A percentile compares a stretch with the other conserved stretches of the same genome.
Evolutionary conservation across 2,113 vertebrate species (phyloP).

Genomic region (Platichthys stellatus): DNA sequence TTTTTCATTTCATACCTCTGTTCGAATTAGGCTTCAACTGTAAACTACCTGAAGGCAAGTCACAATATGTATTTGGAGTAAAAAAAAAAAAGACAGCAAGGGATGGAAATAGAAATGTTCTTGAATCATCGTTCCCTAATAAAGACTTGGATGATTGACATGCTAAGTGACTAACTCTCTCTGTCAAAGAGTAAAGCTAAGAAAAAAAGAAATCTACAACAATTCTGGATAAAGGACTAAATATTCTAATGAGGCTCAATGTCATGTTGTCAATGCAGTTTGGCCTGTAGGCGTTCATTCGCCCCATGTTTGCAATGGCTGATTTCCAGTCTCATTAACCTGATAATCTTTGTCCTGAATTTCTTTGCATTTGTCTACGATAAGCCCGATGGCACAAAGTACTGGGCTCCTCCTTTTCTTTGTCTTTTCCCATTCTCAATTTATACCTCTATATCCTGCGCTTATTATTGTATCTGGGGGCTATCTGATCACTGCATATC

Average conservation of each 20-base stretch:
- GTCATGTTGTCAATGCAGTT: conserved; percentile 10
- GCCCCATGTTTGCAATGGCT: background rate
- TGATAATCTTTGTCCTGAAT: conserved; percentile 22
- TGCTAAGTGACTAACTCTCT: background rate
- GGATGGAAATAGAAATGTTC: conserved; percentile 16
- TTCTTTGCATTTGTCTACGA: conserved; percentile 6
- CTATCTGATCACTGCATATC: conserved; percentile 21
- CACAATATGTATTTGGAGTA: conserved; percentile 1
- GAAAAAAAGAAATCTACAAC: background rate
- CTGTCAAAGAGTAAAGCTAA: background rate
- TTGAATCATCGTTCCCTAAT: background rate
- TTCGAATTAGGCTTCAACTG: conserved; percentile 10
- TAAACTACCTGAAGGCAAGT: conserved; percentile 2
- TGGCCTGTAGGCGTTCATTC: background rate
- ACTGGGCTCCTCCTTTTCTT: background rate
- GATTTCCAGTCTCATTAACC: conserved; percentile 30
- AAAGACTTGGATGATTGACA: conserved; percentile 9
- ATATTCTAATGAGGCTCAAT: conserved; percentile 17
- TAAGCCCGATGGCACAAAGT: background rate
- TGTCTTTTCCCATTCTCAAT: conserved; percentile 24
- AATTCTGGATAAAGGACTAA: conserved; percentile 9
- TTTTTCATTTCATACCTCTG: conserved; percentile 17
- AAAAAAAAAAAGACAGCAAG: background rate
- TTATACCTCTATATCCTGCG: conserved; percentile 21
- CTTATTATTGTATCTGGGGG: conserved; percentile 38